Conservation (phyloP, 2,888 invertebrate species). For the Megamerina dolium region DNA sequence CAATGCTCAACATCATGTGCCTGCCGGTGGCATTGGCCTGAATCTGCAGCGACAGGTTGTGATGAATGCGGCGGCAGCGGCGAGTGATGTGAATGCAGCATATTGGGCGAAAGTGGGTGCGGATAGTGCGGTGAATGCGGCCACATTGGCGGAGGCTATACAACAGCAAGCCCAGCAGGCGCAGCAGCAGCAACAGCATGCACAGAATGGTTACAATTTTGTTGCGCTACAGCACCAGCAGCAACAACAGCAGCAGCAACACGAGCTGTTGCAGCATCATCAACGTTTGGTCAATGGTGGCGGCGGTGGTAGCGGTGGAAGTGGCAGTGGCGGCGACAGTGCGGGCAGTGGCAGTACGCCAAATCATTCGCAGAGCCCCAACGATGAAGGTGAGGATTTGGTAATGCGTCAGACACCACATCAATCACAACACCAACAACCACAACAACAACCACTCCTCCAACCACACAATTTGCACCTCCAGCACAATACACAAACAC, state of each 20-base stretch:
- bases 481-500: slow-evolving; percentile 35
- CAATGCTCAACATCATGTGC: slow-evolving; percentile 36
- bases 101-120: slow-evolving; percentile 86
- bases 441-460: slow-evolving; percentile 39
- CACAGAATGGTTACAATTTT: slow-evolving; percentile 47
- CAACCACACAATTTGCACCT: too few species aligned
- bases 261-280: slow-evolving; percentile 44
- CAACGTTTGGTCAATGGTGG: slow-evolving; percentile 59
- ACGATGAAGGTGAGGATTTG: slow-evolving; percentile 47
- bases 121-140: slow-evolving; percentile 55
- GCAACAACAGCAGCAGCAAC: slow-evolving; percentile 57
- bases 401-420: slow-evolving; percentile 46
- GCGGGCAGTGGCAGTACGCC: slow-evolving; percentile 35
- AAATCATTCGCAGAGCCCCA: slow-evolving; percentile 45
- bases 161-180: slow-evolving; percentile 47
- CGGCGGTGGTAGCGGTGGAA: slow-evolving; percentile 34
- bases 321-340: slow-evolving; percentile 32
- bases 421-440: slow-evolving; percentile 41
- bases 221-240: slow-evolving; percentile 61
- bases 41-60: slow-evolving; percentile 47
- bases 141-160: slow-evolving; percentile 60
- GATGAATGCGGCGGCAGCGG: slow-evolving; percentile 35
- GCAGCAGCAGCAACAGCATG: slow-evolving; percentile 59
- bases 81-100: slow-evolving; percentile 45
- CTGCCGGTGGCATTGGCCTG: slow-evolving; percentile 44